phyloP scores from a whole-genome alignment of 2,113 vertebrate species.

The Cryptotis parvus region DNA sequence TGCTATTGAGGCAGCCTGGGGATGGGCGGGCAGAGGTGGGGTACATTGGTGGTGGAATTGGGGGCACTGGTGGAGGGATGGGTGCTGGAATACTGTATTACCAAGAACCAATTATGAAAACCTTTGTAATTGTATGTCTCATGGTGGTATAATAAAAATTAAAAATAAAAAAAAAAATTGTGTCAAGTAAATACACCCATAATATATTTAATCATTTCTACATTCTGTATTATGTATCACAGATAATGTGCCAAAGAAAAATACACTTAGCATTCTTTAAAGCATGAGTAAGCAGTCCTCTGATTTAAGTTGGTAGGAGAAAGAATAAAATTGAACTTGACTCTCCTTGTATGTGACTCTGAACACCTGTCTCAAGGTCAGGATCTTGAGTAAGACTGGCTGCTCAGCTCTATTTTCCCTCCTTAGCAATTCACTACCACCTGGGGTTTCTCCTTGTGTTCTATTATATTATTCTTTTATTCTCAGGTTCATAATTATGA shows the following conservation, averaged over 20 bases:
- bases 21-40: no score
- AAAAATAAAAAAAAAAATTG: no score
- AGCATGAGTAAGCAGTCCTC: neutral
- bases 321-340: neutral
- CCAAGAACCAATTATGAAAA: no score
- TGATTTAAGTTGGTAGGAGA: neutral
- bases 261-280: neutral
- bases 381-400: neutral
- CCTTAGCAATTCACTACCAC: neutral
- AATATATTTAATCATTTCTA: neutral
- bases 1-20: no score
- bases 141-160: no score
- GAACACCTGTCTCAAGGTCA: neutral
- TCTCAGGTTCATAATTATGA: slow-evolving; percentile 4
- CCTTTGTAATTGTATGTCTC: no score
- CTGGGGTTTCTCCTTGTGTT: slow-evolving; percentile 13
- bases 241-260: neutral
- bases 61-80: no score
- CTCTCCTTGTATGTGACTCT: neutral
- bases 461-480: neutral
- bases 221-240: neutral
- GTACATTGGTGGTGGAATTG: no score
- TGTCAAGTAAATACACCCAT: neutral
- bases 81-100: no score
- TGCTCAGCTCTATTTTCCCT: neutral